These are phyloP conservation scores for Zosterops hypoxanthus DNA, from an alignment of 2,113 vertebrate genomes.

Conservation along the genomic window DNA sequence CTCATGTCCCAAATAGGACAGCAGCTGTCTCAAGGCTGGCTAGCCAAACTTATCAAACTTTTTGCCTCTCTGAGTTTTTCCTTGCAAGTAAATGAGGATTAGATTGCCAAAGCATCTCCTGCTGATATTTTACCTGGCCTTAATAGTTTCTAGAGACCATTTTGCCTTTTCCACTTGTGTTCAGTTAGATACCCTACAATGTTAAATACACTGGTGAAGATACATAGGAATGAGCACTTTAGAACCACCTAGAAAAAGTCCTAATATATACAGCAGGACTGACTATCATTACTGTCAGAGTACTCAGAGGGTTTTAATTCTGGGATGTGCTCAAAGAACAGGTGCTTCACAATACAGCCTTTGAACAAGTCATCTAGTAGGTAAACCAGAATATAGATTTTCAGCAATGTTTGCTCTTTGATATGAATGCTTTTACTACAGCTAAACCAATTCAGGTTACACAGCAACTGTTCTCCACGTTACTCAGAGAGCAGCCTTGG, in stretches of 20 bases:
- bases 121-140: not conserved
- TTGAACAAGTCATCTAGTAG: not conserved
- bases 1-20: not conserved
- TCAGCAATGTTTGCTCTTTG: not conserved
- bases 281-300: not conserved
- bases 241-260: not conserved
- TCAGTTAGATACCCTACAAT: not conserved
- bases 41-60: not conserved
- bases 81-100: not conserved
- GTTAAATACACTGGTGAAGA: not conserved
- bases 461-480: not conserved
- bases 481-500: not conserved
- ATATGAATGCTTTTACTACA: not conserved
- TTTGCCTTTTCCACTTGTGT: not conserved
- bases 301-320: not conserved
- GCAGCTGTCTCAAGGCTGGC: rapidly evolving
- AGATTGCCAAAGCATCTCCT: not conserved
- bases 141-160: not conserved
- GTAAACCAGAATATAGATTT: not conserved
- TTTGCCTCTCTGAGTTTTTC: not conserved
- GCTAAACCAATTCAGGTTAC: not conserved
- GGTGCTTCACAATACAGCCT: not conserved
- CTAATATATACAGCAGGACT: not conserved
- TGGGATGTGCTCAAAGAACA: not conserved
- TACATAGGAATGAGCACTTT: not conserved